A percentile compares a stretch with the other conserved stretches of the same genome.
Conservation (phyloP, 1,140 invertebrate genomes). For the Tetraneura akinire region DNA sequence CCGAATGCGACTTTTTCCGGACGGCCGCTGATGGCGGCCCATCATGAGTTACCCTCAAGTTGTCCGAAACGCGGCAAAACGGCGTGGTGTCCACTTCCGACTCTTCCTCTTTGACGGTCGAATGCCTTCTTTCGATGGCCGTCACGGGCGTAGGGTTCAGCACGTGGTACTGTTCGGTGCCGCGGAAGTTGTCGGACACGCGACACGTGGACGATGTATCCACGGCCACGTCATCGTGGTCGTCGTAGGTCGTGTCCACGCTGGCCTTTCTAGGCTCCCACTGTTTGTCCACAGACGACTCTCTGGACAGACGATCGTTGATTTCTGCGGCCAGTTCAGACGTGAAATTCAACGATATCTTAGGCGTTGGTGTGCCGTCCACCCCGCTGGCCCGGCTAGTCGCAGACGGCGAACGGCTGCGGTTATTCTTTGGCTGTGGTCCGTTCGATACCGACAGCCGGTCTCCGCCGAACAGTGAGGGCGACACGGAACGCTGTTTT, state of each 20-base stretch:
- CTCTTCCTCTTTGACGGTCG: conserved; percentile 52
- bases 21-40: background rate
- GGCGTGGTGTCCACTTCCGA: conserved; percentile 53
- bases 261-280: background rate
- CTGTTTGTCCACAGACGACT: conserved; percentile 4
- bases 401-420: conserved; percentile 47
- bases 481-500: background rate
- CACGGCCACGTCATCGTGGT: conserved; percentile 16
- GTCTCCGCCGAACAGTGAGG: background rate
- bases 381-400: background rate
- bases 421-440: conserved; percentile 6
- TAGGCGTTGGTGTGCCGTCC: conserved; percentile 39
- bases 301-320: background rate
- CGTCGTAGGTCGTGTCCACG: background rate
- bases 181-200: conserved; percentile 54
- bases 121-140: conserved; percentile 17
- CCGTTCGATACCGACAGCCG: background rate
- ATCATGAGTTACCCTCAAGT: conserved; percentile 33
- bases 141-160: conserved; percentile 35
- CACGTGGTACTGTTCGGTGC: conserved; percentile 51
- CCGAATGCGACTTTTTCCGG: background rate
- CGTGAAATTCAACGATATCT: conserved; percentile 35
- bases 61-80: conserved; percentile 53
- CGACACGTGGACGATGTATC: conserved; percentile 52
- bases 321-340: background rate